phyloP scores from a whole-genome alignment of 2,888 invertebrate genomes.

The Euphydryas editha region DNA sequence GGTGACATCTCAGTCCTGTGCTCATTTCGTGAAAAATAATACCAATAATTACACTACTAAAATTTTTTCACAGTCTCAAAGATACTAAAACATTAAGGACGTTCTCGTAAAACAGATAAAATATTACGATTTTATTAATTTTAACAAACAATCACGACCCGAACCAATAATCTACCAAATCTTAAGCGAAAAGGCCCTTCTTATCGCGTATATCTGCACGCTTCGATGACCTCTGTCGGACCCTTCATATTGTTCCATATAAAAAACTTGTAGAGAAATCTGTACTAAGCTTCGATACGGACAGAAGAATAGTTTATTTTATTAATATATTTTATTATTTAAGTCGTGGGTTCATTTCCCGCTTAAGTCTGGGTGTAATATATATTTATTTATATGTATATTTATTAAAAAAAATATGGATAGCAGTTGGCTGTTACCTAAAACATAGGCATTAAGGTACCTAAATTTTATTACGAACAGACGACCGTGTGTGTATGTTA shows the following conservation, averaged over 20 bases:
- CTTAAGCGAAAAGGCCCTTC: constrained; percentile 25
- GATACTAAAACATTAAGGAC: neutral
- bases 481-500: too few species aligned
- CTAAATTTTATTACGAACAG: too few species aligned
- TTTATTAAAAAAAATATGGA: too few species aligned
- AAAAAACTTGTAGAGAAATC: constrained; percentile 43
- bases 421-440: too few species aligned
- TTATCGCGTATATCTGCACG: constrained; percentile 39
- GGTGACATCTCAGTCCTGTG: too few species aligned
- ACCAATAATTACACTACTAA: too few species aligned
- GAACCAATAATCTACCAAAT: constrained; percentile 23
- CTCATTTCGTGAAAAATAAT: too few species aligned
- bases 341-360: too few species aligned
- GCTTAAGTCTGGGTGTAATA: too few species aligned
- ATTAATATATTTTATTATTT: too few species aligned
- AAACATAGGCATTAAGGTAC: too few species aligned
- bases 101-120: neutral
- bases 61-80: neutral
- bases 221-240: constrained; percentile 34
- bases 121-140: constrained; percentile 9
- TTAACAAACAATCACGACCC: constrained; percentile 18
- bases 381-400: too few species aligned
- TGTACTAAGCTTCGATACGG: constrained; percentile 33
- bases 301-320: constrained; percentile 8
- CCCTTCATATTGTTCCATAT: constrained; percentile 44